Evolutionary conservation across 2,797 vertebrate genomes (phyloP).

Genomic region (Synanceia verrucosa): DNA sequence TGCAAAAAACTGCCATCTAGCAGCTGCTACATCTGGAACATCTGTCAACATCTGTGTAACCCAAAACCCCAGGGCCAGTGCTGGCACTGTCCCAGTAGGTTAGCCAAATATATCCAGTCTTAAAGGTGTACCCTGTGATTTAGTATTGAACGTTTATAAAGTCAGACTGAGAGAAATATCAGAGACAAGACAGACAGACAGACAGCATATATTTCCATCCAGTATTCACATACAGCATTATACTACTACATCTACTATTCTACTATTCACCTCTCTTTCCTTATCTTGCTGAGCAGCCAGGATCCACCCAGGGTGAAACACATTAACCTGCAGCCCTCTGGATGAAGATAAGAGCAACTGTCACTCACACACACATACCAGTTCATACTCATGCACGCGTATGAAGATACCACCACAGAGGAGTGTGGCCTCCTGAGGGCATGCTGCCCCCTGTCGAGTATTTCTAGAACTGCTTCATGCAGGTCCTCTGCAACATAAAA

Average conservation of each 20-base stretch:
- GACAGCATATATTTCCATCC: neutral
- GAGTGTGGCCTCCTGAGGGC: neutral
- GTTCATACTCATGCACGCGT: neutral
- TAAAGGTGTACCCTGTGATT: neutral
- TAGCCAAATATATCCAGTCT: constrained; percentile 7
- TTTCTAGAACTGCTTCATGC: neutral
- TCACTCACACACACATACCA: constrained; percentile 11
- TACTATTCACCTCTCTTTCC: constrained; percentile 11
- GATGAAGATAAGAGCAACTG: constrained; percentile 66
- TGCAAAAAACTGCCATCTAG: neutral
- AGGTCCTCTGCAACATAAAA: neutral
- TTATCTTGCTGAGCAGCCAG: constrained; percentile 65
- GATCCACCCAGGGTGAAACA: constrained; percentile 58
- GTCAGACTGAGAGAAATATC: no score
- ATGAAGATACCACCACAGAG: neutral
- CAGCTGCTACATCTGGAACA: constrained; percentile 60
- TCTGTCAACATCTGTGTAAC: constrained; percentile 41
- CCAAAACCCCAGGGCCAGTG: constrained; percentile 24
- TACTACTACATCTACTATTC: neutral
- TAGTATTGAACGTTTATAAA: neutral
- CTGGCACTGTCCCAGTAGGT: neutral
- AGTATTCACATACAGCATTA: neutral
- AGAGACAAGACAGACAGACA: neutral
- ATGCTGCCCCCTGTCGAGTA: constrained; percentile 21
- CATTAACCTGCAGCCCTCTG: constrained; percentile 23